Percentiles rank a stretch among this genome's conserved stretches.
Evolutionary conservation across 2,888 invertebrate genomes (phyloP).

Genomic region (Drosophila prolongata): DNA sequence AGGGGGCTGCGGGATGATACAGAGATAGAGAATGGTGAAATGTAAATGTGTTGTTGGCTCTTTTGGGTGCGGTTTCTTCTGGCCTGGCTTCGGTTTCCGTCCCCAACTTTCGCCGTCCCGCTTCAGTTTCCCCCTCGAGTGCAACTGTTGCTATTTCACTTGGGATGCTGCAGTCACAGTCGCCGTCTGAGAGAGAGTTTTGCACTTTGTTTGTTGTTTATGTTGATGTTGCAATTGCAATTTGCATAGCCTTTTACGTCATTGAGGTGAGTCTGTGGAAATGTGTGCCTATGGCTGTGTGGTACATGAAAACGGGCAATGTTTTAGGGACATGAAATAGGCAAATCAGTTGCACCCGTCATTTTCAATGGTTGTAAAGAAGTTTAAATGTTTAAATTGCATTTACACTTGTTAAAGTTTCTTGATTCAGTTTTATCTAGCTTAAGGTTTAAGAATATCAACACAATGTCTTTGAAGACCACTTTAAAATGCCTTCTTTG

Average conservation of each 20-base stretch:
- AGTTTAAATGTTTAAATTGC: neutral
- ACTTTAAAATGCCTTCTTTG: too few relatives aligned
- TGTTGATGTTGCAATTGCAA: constrained; percentile 39
- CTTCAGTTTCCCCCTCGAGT: constrained; percentile 18
- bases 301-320: neutral
- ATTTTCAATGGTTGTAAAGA: neutral
- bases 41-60: constrained; percentile 37
- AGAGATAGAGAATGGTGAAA: constrained; percentile 18
- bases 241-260: constrained; percentile 45
- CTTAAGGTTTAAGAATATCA: too few relatives aligned
- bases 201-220: constrained; percentile 38
- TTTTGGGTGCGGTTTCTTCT: constrained; percentile 47
- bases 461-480: too few relatives aligned
- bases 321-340: constrained; percentile 3
- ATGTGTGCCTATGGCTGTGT: neutral
- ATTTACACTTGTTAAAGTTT: neutral
- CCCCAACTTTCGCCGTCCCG: neutral
- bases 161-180: constrained; percentile 16
- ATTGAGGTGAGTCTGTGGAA: constrained; percentile 27
- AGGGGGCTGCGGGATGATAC: neutral
- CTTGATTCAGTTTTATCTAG: neutral
- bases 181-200: constrained; percentile 20
- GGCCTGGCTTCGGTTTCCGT: constrained; percentile 5
- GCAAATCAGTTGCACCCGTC: constrained; percentile 14
- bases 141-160: constrained; percentile 44